Evolutionary conservation across 1,140 invertebrate genomes (phyloP).

Genomic region (Pachypsylla venusta): DNA sequence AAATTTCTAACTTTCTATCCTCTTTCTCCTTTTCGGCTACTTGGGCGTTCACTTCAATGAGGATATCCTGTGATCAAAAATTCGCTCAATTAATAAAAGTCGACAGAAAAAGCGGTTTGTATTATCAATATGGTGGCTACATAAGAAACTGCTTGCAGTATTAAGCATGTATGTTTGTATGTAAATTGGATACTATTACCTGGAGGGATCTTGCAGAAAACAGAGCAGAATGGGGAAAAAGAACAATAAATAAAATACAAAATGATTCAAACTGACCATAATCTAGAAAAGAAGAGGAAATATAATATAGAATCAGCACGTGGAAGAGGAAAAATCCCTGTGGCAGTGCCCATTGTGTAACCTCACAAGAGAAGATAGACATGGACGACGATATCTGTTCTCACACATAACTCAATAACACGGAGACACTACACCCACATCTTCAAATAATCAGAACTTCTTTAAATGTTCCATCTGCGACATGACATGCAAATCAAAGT

Average conservation of each 20-base stretch:
- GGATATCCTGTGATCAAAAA: slow-evolving; percentile 44
- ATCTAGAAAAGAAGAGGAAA: too few relatives aligned
- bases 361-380: background rate
- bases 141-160: too few relatives aligned
- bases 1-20: slow-evolving; percentile 79
- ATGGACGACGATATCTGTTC: background rate
- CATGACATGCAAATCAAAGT: background rate
- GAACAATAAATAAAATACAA: too few relatives aligned
- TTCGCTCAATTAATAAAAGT: slow-evolving; percentile 12
- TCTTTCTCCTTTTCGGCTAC: slow-evolving; percentile 83
- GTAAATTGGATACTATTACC: too few relatives aligned
- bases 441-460: background rate
- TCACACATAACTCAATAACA: background rate
- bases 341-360: background rate
- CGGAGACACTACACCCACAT: background rate
- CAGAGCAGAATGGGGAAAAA: too few relatives aligned
- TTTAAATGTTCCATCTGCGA: background rate
- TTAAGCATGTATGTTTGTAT: too few relatives aligned
- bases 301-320: too few relatives aligned
- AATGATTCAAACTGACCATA: too few relatives aligned
- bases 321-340: background rate
- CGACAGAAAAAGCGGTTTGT: too few relatives aligned
- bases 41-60: slow-evolving; percentile 75
- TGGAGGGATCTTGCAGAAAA: too few relatives aligned
- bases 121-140: too few relatives aligned